These are phyloP conservation scores for Drosophila lini DNA, from an alignment of 1,140 invertebrate genomes.

Conservation along the genomic window DNA sequence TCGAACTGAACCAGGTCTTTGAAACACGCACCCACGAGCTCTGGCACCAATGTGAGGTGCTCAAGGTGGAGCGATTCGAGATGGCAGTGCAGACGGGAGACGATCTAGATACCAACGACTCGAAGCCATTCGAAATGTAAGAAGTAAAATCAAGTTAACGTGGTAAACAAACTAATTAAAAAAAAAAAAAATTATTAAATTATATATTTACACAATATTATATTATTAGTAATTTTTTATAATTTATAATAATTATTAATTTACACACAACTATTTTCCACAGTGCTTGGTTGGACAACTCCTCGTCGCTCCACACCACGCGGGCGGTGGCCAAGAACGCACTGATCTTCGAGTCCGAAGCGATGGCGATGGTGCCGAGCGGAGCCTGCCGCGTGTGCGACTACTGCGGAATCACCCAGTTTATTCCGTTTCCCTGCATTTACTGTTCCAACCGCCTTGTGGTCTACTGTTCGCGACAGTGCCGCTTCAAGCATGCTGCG, in stretches of 20 bases:
- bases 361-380: conserved; percentile 64
- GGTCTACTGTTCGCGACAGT: conserved; percentile 68
- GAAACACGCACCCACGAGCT: conserved; percentile 67
- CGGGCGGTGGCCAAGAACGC: conserved; percentile 53
- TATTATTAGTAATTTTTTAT: too few relatives aligned
- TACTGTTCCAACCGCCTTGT: conserved; percentile 71
- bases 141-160: conserved; percentile 6
- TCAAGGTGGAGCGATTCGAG: conserved; percentile 66
- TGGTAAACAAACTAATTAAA: too few relatives aligned
- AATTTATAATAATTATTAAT: background rate
- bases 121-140: conserved; percentile 70
- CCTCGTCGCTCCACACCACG: conserved; percentile 55
- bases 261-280: background rate
- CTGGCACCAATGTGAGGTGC: conserved; percentile 69
- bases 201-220: too few relatives aligned
- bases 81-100: conserved; percentile 69
- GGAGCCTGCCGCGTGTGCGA: conserved; percentile 66
- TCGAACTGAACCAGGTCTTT: conserved; percentile 72
- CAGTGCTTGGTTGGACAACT: conserved; percentile 65
- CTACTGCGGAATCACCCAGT: conserved; percentile 64
- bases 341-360: conserved; percentile 61
- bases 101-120: conserved; percentile 56
- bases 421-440: conserved; percentile 70
- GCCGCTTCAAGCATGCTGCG: conserved; percentile 63
- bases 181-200: too few relatives aligned